A percentile compares a stretch with the other conserved stretches of the same genome.
Conservation (phyloP, 1,140 invertebrate species). For the Maconellicoccus hirsutus region DNA sequence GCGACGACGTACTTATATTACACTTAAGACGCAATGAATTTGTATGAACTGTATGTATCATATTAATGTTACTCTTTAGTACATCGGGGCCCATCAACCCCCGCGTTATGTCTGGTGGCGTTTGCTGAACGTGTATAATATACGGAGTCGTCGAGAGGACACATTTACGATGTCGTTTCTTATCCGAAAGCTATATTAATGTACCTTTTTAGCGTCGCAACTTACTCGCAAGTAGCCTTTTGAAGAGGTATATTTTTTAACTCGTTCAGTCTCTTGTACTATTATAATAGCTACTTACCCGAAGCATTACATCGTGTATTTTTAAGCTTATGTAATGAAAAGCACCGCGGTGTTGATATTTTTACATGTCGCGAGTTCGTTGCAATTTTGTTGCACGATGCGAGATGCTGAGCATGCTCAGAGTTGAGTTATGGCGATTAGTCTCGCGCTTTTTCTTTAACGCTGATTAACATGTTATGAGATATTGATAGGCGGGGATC, state of each 20-base stretch:
- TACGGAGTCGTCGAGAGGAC: not conserved
- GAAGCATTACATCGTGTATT: no score
- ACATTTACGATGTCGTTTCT: constrained; percentile 8
- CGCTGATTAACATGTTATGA: no score
- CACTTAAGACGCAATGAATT: constrained; percentile 3
- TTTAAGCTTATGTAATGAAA: no score
- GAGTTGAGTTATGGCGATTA: no score
- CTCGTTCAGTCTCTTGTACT: not conserved
- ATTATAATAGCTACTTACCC: not conserved
- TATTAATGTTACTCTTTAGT: not conserved
- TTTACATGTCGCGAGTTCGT: no score
- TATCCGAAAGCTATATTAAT: not conserved
- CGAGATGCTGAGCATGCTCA: no score
- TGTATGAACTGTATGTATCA: constrained; percentile 9
- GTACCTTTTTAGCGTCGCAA: not conserved
- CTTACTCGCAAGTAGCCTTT: not conserved
- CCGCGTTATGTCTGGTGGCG: not conserved
- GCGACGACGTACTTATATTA: not conserved
- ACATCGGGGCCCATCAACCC: no score
- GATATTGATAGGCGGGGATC: no score
- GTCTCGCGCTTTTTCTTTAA: no score
- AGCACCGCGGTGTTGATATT: no score
- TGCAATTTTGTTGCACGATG: no score
- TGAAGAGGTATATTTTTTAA: not conserved
- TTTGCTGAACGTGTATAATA: not conserved